Conservation (phyloP, 2,888 invertebrate species). For the Ophioninae sp. region DNA sequence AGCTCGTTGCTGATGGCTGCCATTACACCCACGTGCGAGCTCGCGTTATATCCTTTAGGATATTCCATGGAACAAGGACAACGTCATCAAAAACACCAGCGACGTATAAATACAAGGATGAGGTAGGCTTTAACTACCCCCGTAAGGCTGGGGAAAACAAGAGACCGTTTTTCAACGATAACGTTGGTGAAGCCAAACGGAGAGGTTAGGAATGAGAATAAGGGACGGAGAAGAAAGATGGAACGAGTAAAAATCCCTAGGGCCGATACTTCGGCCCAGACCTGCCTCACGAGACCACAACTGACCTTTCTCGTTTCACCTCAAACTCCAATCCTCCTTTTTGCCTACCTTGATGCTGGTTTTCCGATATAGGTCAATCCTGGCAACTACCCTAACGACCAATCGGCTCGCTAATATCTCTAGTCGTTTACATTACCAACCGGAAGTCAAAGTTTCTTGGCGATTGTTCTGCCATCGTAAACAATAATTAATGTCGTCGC, state of each 20-base stretch:
- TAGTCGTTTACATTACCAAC: background rate
- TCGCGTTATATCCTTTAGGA: conserved; percentile 43
- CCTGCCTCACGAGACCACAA: conserved; percentile 37
- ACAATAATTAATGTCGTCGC: too few relatives aligned
- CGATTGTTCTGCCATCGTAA: too few relatives aligned
- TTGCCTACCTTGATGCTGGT: background rate
- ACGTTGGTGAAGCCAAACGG: conserved; percentile 5
- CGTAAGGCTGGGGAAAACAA: conserved; percentile 47
- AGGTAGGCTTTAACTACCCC: conserved; percentile 54
- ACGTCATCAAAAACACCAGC: conserved; percentile 23
- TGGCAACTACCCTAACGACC: background rate
- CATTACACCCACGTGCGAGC: conserved; percentile 50
- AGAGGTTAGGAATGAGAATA: background rate
- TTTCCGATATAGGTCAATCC: background rate
- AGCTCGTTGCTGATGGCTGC: conserved; percentile 49
- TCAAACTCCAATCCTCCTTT: background rate
- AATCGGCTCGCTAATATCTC: background rate
- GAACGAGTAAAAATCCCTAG: conserved; percentile 46
- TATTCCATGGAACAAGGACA: conserved; percentile 46
- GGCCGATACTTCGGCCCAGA: conserved; percentile 31
- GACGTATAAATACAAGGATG: background rate
- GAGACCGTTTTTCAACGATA: conserved; percentile 53
- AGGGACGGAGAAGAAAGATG: background rate
- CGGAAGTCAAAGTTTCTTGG: too few relatives aligned
- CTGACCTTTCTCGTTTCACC: conserved; percentile 20